Evolutionary conservation across 2,888 invertebrate species (phyloP).

Genomic region (Drosophila affinis): DNA sequence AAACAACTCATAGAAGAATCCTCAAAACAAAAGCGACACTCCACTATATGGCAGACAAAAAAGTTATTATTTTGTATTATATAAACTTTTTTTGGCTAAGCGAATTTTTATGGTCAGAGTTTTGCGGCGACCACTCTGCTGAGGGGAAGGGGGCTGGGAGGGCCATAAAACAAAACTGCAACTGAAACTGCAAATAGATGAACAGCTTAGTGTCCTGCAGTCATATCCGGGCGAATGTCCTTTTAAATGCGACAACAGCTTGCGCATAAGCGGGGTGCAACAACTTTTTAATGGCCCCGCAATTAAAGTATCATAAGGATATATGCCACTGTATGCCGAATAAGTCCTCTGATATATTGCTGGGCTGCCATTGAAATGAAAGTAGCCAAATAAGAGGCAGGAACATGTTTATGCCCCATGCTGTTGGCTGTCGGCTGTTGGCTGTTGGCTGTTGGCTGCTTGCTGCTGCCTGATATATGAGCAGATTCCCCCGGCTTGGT

Average conservation of each 20-base stretch:
- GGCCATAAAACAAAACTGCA: slow-evolving; percentile 54
- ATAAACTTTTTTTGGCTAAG: slow-evolving; percentile 65
- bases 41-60: slow-evolving; percentile 18
- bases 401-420: slow-evolving; percentile 56
- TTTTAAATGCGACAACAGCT: slow-evolving; percentile 57
- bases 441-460: neutral
- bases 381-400: slow-evolving; percentile 64
- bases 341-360: slow-evolving; percentile 42
- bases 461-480: slow-evolving; percentile 39
- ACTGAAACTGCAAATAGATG: slow-evolving; percentile 54
- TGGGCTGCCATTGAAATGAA: slow-evolving; percentile 19
- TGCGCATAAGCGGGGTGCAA: slow-evolving; percentile 55
- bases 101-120: slow-evolving; percentile 60
- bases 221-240: slow-evolving; percentile 26
- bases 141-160: neutral
- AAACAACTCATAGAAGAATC: slow-evolving; percentile 46
- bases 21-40: slow-evolving; percentile 50
- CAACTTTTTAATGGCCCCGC: slow-evolving; percentile 70
- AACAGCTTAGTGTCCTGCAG: slow-evolving; percentile 34
- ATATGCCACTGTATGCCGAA: neutral
- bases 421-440: neutral
- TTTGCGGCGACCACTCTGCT: slow-evolving; percentile 16
- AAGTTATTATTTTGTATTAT: slow-evolving; percentile 65
- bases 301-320: slow-evolving; percentile 54
- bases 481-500: slow-evolving; percentile 30